Conservation (phyloP, 2,888 invertebrate genomes). For the Eilema griseolum region DNA sequence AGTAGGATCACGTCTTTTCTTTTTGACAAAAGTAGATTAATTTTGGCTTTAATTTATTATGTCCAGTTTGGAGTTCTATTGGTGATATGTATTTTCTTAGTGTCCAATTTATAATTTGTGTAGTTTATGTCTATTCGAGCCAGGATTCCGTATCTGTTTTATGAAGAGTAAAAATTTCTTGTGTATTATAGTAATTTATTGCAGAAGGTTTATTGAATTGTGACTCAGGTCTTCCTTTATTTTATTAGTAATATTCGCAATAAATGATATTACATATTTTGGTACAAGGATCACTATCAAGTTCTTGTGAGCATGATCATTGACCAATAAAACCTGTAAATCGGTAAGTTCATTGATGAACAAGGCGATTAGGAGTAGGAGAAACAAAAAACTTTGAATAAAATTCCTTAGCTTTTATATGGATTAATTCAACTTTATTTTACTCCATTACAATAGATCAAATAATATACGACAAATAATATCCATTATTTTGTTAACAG, state of each 20-base stretch:
- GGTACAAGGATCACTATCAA: no score
- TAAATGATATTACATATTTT: neutral
- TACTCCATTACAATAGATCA: neutral
- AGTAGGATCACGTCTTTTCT: constrained; percentile 12
- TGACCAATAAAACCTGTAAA: no score
- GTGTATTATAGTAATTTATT: constrained; percentile 5
- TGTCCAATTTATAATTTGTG: neutral
- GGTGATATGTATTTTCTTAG: neutral
- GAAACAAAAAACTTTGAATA: no score
- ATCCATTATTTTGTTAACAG: constrained; percentile 69
- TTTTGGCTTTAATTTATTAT: constrained; percentile 12
- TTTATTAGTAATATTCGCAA: neutral
- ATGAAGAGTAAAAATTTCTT: neutral
- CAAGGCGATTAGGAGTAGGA: no score
- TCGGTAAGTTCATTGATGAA: no score
- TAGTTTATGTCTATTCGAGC: neutral
- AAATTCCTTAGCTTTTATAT: neutral
- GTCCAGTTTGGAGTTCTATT: constrained; percentile 8
- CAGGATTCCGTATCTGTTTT: neutral
- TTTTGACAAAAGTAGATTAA: constrained; percentile 17
- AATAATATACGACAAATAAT: neutral
- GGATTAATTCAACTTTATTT: neutral
- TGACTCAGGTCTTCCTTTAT: neutral
- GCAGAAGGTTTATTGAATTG: constrained; percentile 14
- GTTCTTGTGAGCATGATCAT: no score